phyloP scores from a whole-genome alignment of 1,140 invertebrate species.

The Drosophila funebris region DNA sequence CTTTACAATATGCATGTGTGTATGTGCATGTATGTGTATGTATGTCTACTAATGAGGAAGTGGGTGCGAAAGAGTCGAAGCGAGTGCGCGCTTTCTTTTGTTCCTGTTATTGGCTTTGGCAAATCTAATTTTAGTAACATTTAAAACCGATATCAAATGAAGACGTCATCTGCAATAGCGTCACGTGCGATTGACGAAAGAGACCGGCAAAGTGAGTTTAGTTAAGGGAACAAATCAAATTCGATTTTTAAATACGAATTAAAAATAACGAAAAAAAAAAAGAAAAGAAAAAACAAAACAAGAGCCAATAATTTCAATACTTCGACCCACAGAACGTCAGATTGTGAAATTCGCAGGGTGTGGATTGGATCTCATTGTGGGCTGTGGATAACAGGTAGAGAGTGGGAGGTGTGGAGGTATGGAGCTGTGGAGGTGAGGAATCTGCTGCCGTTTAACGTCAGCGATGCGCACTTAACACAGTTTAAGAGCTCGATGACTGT shows the following conservation, averaged over 20 bases:
- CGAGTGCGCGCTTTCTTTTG: neutral
- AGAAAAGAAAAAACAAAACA: no score
- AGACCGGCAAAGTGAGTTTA: neutral
- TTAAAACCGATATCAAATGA: neutral
- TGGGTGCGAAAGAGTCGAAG: neutral
- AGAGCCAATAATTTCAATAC: slow-evolving; percentile 16
- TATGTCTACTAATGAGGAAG: neutral
- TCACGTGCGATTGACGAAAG: slow-evolving; percentile 19
- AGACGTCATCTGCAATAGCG: slow-evolving; percentile 23
- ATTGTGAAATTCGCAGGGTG: slow-evolving; percentile 14
- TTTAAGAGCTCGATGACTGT: slow-evolving; percentile 22
- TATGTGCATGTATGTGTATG: neutral
- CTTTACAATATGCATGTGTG: neutral
- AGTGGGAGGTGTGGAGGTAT: neutral
- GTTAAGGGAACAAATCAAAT: slow-evolving; percentile 33
- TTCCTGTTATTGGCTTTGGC: slow-evolving; percentile 1
- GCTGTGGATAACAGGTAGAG: neutral
- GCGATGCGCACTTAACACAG: slow-evolving; percentile 52
- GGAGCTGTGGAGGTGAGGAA: no score
- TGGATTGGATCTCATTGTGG: slow-evolving; percentile 12
- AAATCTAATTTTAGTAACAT: slow-evolving; percentile 8
- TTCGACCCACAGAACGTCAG: slow-evolving; percentile 54
- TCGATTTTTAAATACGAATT: slow-evolving; percentile 28
- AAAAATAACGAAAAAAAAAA: slow-evolving; percentile 48
- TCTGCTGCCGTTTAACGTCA: slow-evolving; percentile 31